phyloP scores from a whole-genome alignment of 1,140 invertebrate genomes.

The Dendrolimus punctatus region DNA sequence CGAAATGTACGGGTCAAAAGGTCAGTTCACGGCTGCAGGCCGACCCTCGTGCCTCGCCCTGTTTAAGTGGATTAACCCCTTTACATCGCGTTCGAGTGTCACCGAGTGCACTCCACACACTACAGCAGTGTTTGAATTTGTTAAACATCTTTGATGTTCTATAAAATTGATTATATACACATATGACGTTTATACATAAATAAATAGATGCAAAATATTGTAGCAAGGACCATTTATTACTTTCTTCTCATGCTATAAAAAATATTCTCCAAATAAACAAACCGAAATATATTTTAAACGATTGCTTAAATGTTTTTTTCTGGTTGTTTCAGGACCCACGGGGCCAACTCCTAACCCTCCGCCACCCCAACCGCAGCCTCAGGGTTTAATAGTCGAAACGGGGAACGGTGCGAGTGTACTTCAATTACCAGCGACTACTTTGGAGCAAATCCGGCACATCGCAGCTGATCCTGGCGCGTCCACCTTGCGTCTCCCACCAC shows the following conservation, averaged over 20 bases:
- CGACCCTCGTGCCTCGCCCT: constrained; percentile 24
- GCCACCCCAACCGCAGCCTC: constrained; percentile 54
- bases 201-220: constrained; percentile 16
- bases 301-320: too few species aligned
- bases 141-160: too few species aligned
- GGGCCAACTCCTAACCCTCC: constrained; percentile 32
- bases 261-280: too few species aligned
- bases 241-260: too few species aligned
- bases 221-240: too few species aligned
- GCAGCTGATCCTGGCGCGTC: constrained; percentile 78
- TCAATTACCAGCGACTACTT: constrained; percentile 75
- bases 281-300: too few species aligned
- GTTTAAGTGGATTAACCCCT: constrained; percentile 53
- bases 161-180: too few species aligned
- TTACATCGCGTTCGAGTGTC: constrained; percentile 33
- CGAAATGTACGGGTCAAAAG: constrained; percentile 20
- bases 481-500: constrained; percentile 75
- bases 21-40: constrained; percentile 34
- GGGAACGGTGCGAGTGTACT: constrained; percentile 75
- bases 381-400: constrained; percentile 68
- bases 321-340: constrained; percentile 45
- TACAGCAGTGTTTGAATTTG: too few species aligned
- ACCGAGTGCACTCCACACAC: constrained; percentile 1
- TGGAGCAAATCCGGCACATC: constrained; percentile 78
- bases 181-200: too few species aligned